These are phyloP conservation scores for Caenorhabditis sp. DNA, from an alignment of 2,888 invertebrate species.

Conservation along the genomic window DNA sequence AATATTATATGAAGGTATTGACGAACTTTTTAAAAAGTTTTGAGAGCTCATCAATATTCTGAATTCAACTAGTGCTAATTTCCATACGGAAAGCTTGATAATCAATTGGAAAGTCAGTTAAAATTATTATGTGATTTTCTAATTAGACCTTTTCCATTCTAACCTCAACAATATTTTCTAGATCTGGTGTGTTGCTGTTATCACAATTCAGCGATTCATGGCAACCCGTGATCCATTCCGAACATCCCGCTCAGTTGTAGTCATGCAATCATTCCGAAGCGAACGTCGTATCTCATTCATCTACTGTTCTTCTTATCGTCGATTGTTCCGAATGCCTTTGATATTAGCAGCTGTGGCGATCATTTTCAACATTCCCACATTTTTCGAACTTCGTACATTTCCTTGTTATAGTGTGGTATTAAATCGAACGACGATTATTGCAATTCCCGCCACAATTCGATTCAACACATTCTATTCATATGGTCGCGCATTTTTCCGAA, in stretches of 20 bases:
- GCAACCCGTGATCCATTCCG: conserved; percentile 67
- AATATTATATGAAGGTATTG: too few relatives aligned
- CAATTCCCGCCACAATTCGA: conserved; percentile 47
- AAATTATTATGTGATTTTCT: too few relatives aligned
- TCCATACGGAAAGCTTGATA: too few relatives aligned
- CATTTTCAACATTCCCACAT: conserved; percentile 60
- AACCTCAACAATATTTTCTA: too few relatives aligned
- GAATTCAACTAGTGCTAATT: too few relatives aligned
- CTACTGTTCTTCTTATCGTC: conserved; percentile 58
- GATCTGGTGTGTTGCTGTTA: conserved; percentile 68
- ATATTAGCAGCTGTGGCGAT: conserved; percentile 54
- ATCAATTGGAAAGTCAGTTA: too few relatives aligned
- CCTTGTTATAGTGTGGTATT: conserved; percentile 21
- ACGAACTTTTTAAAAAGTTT: not conserved
- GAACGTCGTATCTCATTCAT: conserved; percentile 62
- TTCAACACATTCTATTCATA: conserved; percentile 49
- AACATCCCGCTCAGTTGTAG: conserved; percentile 49
- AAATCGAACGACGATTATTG: conserved; percentile 12
- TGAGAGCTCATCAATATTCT: too few relatives aligned
- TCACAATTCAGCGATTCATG: conserved; percentile 65
- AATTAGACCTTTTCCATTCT: too few relatives aligned
- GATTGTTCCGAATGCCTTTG: conserved; percentile 58
- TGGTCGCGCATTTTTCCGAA: conserved; percentile 59
- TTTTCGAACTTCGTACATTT: conserved; percentile 57
- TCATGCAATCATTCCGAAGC: conserved; percentile 58